Evolutionary conservation across 2,888 invertebrate genomes (phyloP), one percentile per base, ranked within the genome.

Genomic region (Amphipyra berbera): DNA sequence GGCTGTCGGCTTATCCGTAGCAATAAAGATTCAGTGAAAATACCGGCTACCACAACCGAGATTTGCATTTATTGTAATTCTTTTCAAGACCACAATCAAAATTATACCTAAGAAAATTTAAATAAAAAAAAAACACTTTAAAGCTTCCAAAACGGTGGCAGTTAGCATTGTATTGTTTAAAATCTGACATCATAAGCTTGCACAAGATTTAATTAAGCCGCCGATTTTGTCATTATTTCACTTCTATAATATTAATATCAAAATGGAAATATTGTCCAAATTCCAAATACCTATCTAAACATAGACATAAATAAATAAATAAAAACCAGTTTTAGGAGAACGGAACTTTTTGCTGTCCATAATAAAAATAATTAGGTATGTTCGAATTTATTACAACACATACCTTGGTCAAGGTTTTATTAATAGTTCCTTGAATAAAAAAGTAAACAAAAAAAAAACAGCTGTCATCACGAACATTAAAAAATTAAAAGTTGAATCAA

Each of bases 401-500:
- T 30, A 50, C 37, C 58, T 52, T 59, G 10, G 8, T 45, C 58
- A 59, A 59, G 58, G 58, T 12, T 46, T 12, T 4, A 27, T 13
- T 6, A 1, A 21, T 42, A 30, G 38, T 48, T 57, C 48, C 33
- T 47, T 41, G 15, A 35, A 21, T 21, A 21, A 21, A 21, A 21
- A 21, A 21, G 21, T 21, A 21, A 21, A 21, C 21, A 21, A 13
- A 33, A n/a, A 30, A 12, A 14, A 8, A 52, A 30, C 30, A 7
- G 30, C 30, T 30, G 30, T 30, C 30, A 30, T 30, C 30, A 30
- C 30, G 30, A 6, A 30, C 30, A 30, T 7, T 30, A 30, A 30
- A 30, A 30, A 30, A 30, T 30, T 30, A 30, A 30, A 30, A 30
- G 0, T 6, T 30, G 2, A 30, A 30, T 7, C 6, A 6, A 30